Evolutionary conservation across 2,113 vertebrate genomes (phyloP).

Genomic region (Siphamia tubifer): DNA sequence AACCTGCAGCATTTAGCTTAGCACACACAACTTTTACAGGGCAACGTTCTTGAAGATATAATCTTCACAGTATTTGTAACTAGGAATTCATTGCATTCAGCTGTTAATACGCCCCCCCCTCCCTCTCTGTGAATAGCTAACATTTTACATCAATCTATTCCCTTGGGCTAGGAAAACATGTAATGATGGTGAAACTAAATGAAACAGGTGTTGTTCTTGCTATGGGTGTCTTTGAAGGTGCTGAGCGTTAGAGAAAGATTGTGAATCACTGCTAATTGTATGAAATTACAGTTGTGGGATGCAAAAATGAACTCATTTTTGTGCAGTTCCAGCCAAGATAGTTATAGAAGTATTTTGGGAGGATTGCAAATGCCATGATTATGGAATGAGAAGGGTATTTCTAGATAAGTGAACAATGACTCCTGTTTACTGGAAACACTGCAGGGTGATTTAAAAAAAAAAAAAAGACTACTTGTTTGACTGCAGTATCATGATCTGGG

Average conservation of each 20-base stretch:
- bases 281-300: slow-evolving; percentile 53
- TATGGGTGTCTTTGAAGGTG: slow-evolving; percentile 44
- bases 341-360: not conserved
- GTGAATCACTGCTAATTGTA: slow-evolving; percentile 65
- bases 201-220: slow-evolving; percentile 74
- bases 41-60: slow-evolving; percentile 30
- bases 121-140: slow-evolving; percentile 50
- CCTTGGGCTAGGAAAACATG: slow-evolving; percentile 58
- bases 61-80: slow-evolving; percentile 64
- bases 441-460: slow-evolving; percentile 32
- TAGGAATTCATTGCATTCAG: slow-evolving; percentile 63
- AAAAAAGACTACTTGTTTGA: not conserved
- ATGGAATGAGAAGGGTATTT: slow-evolving; percentile 34
- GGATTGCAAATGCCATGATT: slow-evolving; percentile 7
- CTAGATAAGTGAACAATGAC: slow-evolving; percentile 31
- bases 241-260: slow-evolving; percentile 45
- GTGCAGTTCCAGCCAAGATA: not conserved
- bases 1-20: slow-evolving; percentile 8
- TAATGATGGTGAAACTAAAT: slow-evolving; percentile 53
- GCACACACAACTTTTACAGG: not conserved
- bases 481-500: slow-evolving; percentile 13
- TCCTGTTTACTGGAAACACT: slow-evolving; percentile 38
- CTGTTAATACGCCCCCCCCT: slow-evolving; percentile 40
- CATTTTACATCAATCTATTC: slow-evolving; percentile 57
- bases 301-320: slow-evolving; percentile 47